Conservation (phyloP, 92 coral and sea anemone species). For the Phymanthus crucifer region DNA sequence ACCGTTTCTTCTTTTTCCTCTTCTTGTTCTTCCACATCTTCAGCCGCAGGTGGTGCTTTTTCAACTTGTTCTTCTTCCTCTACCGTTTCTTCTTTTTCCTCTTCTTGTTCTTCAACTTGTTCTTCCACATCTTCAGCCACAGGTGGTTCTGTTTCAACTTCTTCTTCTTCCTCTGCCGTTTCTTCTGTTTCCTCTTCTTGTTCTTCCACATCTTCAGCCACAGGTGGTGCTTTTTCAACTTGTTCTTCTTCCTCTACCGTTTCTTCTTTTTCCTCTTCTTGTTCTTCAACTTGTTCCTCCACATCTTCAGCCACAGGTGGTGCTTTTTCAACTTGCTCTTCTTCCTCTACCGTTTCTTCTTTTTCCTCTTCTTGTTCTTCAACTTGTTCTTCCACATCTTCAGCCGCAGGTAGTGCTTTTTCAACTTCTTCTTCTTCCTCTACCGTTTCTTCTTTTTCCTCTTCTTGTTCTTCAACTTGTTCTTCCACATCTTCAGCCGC, state of each 20-base stretch:
- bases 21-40: background rate
- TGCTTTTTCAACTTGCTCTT: too few relatives aligned
- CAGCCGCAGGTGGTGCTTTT: background rate
- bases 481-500: background rate
- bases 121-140: too few relatives aligned
- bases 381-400: background rate
- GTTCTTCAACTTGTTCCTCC: background rate
- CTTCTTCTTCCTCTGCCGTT: too few relatives aligned
- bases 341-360: too few relatives aligned
- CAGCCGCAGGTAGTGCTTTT: background rate
- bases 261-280: background rate
- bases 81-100: background rate
- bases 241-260: constrained; percentile 3
- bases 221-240: too few relatives aligned
- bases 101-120: background rate
- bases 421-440: constrained; percentile 1
- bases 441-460: background rate
- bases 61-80: constrained; percentile 6
- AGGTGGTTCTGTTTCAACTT: too few relatives aligned
- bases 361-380: too few relatives aligned
- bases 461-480: background rate
- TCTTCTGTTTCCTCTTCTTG: too few relatives aligned
- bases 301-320: too few relatives aligned
- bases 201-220: constrained; percentile 8
- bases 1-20: background rate